Conservation (phyloP, 1,140 invertebrate species). For the Bemisia tabaci region DNA sequence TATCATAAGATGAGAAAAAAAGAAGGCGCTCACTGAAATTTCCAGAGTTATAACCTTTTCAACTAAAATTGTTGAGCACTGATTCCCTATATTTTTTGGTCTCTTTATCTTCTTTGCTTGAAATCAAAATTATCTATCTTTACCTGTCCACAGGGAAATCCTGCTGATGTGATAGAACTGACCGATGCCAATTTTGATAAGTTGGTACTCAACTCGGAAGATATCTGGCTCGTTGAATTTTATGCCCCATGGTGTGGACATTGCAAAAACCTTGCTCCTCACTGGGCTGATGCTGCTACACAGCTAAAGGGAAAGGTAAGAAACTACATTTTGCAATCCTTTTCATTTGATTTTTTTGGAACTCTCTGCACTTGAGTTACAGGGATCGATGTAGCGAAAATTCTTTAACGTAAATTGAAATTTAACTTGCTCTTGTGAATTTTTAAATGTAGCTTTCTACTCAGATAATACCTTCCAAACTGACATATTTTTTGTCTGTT, state of each 20-base stretch:
- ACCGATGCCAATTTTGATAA: constrained; percentile 83
- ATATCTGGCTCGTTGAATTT: constrained; percentile 88
- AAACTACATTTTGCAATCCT: background rate
- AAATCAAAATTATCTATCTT: too few species aligned
- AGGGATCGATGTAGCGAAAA: too few species aligned
- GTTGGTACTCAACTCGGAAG: constrained; percentile 68
- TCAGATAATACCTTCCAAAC: too few species aligned
- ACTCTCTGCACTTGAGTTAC: background rate
- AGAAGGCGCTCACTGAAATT: too few species aligned
- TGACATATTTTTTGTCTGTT: too few species aligned
- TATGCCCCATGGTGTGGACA: constrained; percentile 89
- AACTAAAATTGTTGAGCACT: too few species aligned
- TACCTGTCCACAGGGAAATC: constrained; percentile 16
- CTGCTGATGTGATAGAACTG: constrained; percentile 71
- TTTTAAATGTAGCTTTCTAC: background rate
- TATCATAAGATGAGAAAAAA: too few species aligned
- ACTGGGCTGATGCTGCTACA: constrained; percentile 75
- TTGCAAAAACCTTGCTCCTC: constrained; percentile 62
- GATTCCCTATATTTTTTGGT: too few species aligned
- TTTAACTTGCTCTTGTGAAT: too few species aligned
- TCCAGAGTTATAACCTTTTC: too few species aligned
- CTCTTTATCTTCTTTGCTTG: too few species aligned
- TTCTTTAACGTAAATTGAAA: too few species aligned
- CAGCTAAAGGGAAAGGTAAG: constrained; percentile 79
- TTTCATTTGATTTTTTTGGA: background rate